A percentile compares a stretch with the other conserved stretches of the same genome.
Evolutionary conservation across 1,140 invertebrate genomes (phyloP).

Genomic region (Tenebrio molitor): DNA sequence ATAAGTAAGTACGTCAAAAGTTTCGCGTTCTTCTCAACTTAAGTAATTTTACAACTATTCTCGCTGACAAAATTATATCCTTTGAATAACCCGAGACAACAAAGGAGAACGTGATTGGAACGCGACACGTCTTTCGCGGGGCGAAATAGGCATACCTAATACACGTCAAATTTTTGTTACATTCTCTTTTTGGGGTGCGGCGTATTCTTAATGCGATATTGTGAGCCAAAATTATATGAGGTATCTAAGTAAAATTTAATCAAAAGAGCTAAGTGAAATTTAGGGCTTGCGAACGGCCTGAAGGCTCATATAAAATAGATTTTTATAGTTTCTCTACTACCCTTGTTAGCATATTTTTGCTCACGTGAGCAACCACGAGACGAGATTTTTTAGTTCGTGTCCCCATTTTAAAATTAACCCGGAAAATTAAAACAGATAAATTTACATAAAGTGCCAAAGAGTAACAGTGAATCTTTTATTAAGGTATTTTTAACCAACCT

Average conservation of each 20-base stretch:
- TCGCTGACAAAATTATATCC: neutral
- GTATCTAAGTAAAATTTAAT: neutral
- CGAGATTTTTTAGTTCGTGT: neutral
- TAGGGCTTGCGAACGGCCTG: neutral
- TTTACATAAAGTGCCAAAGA: no score
- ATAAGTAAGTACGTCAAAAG: no score
- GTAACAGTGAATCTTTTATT: no score
- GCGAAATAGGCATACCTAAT: neutral
- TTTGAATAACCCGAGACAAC: neutral
- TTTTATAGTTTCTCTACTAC: neutral
- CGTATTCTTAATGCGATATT: neutral
- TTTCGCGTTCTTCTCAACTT: neutral
- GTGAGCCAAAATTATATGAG: neutral
- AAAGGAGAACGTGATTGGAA: neutral
- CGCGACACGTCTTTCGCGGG: neutral
- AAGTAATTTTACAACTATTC: neutral
- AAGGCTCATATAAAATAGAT: neutral
- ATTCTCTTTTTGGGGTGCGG: neutral
- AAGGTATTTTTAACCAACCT: no score
- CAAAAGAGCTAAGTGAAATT: neutral
- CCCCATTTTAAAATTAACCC: neutral
- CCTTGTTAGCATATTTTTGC: neutral
- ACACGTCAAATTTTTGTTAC: neutral
- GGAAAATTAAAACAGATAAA: neutral
- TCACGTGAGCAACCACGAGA: neutral